Base-by-base conservation (phyloP, 2,888 invertebrate genomes). In the Piscicola geometra region DNA sequence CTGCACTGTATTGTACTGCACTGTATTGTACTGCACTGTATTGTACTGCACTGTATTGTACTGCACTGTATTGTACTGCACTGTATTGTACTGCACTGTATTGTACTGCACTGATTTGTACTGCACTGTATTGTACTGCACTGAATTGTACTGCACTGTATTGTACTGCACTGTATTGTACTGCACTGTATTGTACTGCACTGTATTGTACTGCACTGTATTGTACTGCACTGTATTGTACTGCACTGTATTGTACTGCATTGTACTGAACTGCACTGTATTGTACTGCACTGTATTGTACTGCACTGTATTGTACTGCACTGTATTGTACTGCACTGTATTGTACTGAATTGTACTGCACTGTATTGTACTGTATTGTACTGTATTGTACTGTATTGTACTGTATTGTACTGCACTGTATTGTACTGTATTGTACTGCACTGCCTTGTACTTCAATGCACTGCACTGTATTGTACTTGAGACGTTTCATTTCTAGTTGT, bases 361-460 rank as follows among this genome's bases (percentile, higher is more conserved):
- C n/a, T 71, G 71, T 25, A 30, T 41, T 71, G 71, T 71, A 25
- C 41, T 71, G 71, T 41, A 50, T 71, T 41, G 71, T 25, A 9
- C 9, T 71, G 71, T 82, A 60, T 80, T 47, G 71, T 60, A 47
- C 21, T 71, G 68, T 56, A 28, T 71, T 28, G 60, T 18, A 21
- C 69, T 75, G 75, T 41, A 60, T 66, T 71, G 71, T 47, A 50
- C 35, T 71, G 71, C 32, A 9, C 41, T 71, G 50, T 32, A 30
- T 71, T 71, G 71, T 25, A 9, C 9, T 71, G 71, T 47, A 25
- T 80, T 71, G 71, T 41, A 47, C 21, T 71, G 68, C 30, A 36
- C 71, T 28, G 60, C 15, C 15, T 75, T 75, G 75, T 41, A 60
- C 33, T 71, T 36, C 25, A 30, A 79, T 71, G 71, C 60, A n/a